phyloP scores from a whole-genome alignment of 2,113 vertebrate genomes.

The Oplegnathus fasciatus region DNA sequence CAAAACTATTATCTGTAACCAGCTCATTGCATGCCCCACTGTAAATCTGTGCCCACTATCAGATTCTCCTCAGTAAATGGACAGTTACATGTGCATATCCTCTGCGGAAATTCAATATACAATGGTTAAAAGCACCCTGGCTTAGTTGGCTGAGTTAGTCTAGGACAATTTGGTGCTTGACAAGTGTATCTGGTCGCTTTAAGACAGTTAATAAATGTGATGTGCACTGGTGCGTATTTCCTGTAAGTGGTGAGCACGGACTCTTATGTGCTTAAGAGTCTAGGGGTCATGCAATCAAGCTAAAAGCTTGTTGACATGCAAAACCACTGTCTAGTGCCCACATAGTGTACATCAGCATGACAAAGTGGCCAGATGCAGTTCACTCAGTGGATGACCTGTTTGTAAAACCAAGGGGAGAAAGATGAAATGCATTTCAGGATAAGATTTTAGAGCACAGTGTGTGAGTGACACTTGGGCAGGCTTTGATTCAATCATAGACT shows the following conservation, averaged over 20 bases:
- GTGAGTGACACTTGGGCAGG: constrained; percentile 9
- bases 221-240: neutral
- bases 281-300: constrained; percentile 31
- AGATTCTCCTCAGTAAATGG: neutral
- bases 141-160: neutral
- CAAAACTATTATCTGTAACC: neutral
- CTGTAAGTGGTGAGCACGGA: neutral
- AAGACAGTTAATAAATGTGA: constrained; percentile 24
- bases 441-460: neutral
- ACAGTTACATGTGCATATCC: neutral
- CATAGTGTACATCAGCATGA: constrained; percentile 13
- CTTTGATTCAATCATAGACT: constrained; percentile 15
- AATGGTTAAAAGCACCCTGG: neutral
- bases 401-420: neutral
- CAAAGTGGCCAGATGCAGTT: constrained; percentile 21
- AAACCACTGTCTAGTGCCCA: neutral
- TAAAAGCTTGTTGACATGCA: constrained; percentile 49
- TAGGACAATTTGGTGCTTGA: neutral
- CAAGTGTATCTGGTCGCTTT: neutral
- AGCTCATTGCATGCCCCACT: neutral
- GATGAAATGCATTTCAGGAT: constrained; percentile 21
- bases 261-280: neutral
- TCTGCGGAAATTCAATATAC: neutral
- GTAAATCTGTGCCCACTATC: neutral
- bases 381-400: constrained; percentile 21